phyloP scores from a whole-genome alignment of 1,140 invertebrate genomes.

The Bombus turneri region DNA sequence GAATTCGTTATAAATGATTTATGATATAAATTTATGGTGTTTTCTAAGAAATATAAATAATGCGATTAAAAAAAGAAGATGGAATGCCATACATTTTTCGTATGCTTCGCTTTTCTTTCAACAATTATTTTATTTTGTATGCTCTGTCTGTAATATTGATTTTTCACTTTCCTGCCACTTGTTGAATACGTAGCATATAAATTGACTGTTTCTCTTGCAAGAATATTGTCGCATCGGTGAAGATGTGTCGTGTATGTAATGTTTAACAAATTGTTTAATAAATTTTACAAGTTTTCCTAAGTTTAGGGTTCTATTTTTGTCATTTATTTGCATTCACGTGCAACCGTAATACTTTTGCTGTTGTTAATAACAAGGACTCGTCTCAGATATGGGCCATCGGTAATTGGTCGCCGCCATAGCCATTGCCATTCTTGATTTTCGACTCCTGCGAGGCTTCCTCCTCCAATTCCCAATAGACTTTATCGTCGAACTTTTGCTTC shows the following conservation, averaged over 20 bases:
- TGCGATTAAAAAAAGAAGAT: not conserved
- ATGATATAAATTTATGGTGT: conserved; percentile 51
- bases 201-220: not conserved
- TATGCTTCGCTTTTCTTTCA: not conserved
- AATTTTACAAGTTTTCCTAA: not conserved
- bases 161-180: not conserved
- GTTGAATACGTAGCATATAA: not conserved
- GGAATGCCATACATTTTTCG: not conserved
- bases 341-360: not conserved
- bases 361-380: not conserved
- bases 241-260: not conserved
- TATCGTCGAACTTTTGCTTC: conserved; percentile 81
- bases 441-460: conserved; percentile 72
- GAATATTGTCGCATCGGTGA: not conserved
- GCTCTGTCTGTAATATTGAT: not conserved
- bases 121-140: not conserved
- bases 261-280: conserved; percentile 11
- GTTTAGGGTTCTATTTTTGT: not conserved
- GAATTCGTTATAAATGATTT: conserved; percentile 50
- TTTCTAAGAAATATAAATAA: conserved; percentile 38
- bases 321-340: not conserved
- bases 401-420: conserved; percentile 66
- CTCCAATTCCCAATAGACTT: conserved; percentile 79
- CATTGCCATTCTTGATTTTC: conserved; percentile 65
- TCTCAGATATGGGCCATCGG: conserved; percentile 76